Evolutionary conservation across 37 sponge, comb jelly and placozoan species (phyloP).

Genomic region (Aplysina aerophoba): DNA sequence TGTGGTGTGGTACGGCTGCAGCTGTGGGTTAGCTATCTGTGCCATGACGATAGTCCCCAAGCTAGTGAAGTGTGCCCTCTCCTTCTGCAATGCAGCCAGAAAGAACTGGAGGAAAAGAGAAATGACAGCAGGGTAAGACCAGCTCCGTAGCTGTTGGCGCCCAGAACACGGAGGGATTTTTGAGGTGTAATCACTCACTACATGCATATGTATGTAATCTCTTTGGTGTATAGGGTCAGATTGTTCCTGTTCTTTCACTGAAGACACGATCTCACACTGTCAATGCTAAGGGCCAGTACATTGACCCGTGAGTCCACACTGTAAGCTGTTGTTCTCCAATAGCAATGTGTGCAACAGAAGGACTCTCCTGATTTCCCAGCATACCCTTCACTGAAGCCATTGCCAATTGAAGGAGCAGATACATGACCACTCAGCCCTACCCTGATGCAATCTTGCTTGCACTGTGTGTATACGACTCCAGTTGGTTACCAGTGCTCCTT

Average conservation of each 20-base stretch:
- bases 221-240: not conserved
- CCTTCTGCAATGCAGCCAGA: constrained; percentile 12
- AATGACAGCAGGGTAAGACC: not conserved
- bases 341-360: too few relatives aligned
- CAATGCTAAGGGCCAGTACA: constrained; percentile 76
- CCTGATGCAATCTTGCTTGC: too few relatives aligned
- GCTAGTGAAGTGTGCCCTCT: not conserved
- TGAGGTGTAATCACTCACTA: not conserved
- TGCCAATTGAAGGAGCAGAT: too few relatives aligned
- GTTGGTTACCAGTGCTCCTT: too few relatives aligned
- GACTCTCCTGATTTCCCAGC: too few relatives aligned
- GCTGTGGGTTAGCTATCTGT: not conserved
- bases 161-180: not conserved
- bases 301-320: constrained; percentile 22
- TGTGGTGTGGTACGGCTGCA: not conserved
- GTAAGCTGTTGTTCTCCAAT: too few relatives aligned
- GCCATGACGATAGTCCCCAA: not conserved
- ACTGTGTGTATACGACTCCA: too few relatives aligned
- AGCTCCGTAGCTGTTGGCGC: not conserved
- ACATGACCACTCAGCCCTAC: too few relatives aligned
- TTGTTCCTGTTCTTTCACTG: constrained; percentile 40
- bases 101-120: constrained; percentile 8
- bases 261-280: constrained; percentile 70
- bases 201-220: too few relatives aligned
- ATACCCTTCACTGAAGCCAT: too few relatives aligned